Conservation (phyloP, 2,797 vertebrate species). For the Mastacembelus armatus region DNA sequence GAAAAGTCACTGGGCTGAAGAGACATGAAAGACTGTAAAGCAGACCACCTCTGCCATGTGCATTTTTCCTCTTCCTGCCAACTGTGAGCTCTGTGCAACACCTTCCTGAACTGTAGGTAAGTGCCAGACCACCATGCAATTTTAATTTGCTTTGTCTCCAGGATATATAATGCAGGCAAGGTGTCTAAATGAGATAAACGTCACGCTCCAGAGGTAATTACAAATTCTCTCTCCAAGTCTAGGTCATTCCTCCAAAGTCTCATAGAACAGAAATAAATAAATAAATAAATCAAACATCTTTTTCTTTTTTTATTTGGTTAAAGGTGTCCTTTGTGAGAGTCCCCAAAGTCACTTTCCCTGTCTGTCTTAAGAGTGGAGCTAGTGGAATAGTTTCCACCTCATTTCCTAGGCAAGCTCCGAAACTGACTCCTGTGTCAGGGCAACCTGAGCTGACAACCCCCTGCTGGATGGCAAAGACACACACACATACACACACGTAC, state of each 20-base stretch:
- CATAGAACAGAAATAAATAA: constrained; percentile 4
- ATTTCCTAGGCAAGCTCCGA: constrained; percentile 77
- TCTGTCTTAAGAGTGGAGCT: constrained; percentile 65
- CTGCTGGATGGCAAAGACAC: constrained; percentile 25
- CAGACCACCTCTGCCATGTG: neutral
- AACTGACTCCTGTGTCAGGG: constrained; percentile 73
- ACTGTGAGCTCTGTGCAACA: constrained; percentile 15
- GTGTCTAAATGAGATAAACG: constrained; percentile 63
- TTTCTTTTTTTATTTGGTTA: constrained; percentile 29
- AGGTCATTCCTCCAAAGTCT: constrained; percentile 50
- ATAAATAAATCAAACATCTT: constrained; percentile 24
- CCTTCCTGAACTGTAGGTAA: constrained; percentile 33
- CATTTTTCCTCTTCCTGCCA: constrained; percentile 23
- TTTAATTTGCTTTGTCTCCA: constrained; percentile 68
- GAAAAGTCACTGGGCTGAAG: constrained; percentile 16
- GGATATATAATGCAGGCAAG: constrained; percentile 55
- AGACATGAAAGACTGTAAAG: constrained; percentile 4
- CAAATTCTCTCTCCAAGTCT: constrained; percentile 40
- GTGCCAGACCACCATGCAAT: constrained; percentile 57
- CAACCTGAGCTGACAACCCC: constrained; percentile 75
- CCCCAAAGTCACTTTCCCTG: constrained; percentile 77
- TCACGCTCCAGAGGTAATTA: constrained; percentile 61
- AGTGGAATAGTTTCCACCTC: constrained; percentile 69
- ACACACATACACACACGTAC: constrained; percentile 11
- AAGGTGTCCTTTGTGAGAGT: constrained; percentile 52